Evolutionary conservation across 2,888 invertebrate species (phyloP), one percentile per base, ranked within the genome.

Genomic region (Oxytorus armatus): DNA sequence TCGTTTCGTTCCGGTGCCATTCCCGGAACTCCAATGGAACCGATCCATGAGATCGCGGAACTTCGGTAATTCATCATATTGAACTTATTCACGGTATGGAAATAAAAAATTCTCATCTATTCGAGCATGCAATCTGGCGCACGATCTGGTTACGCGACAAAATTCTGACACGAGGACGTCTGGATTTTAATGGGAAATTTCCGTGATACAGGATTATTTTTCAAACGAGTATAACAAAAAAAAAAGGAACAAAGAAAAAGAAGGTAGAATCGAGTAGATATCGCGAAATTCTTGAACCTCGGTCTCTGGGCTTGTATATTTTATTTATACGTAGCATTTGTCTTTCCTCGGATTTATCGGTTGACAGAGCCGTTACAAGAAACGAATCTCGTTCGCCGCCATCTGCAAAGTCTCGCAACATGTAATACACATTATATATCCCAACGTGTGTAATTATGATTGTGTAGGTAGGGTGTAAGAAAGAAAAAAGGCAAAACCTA

Each of bases 341-440:
- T 25, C 11, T 33, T 44, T 69, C 74, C 51, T 49, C 44, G 70
- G 39, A 33, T 74, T 65, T 63, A 63, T 79, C 76, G 65, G n/a
- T 80, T 63, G 63, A 78, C 47, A 47, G 57, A 66, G 33, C n/a
- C 76, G 82, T 87, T 86, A 88, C 84, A 87, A 85, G 69, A 86
- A 74, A 73, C 77, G 85, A 25, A 85, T 81, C 33, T 86, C 86
- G 72, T 85, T 86, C 47, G 79, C 53, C 76, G 82, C 78, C 73
- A 85, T 85, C 88, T 88, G 84, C 49, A 85, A 87, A 66, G 74
- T 47, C 73, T 68, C 61, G n/a, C 44, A 68, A 68, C 39, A 61
- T 51, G 42, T 55, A 18, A 75, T 25, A 55, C n/a, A 16, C 7
- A 11, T 14, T 36, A 7, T 11, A 53, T 3, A 25, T 18, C 4